Conservation (phyloP, 2,888 invertebrate genomes). For the Drosophila anomelani region DNA sequence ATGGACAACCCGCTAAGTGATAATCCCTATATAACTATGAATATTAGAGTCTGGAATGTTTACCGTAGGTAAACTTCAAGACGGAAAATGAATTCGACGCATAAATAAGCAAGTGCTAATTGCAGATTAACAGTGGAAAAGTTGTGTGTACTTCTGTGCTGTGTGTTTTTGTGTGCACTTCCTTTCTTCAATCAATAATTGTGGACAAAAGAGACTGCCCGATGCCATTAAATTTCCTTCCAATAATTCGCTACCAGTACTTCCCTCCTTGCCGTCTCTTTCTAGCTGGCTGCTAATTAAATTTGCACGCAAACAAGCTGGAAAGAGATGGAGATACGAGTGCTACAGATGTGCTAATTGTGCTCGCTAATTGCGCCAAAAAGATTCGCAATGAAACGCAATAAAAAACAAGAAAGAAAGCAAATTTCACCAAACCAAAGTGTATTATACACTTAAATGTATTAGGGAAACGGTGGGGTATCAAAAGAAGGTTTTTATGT, state of each 20-base stretch:
- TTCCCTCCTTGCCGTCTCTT: conserved; percentile 15
- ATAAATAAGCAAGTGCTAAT: conserved; percentile 60
- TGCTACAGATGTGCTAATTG: conserved; percentile 72
- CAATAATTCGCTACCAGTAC: conserved; percentile 17
- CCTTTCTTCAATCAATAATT: conserved; percentile 29
- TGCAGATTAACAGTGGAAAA: conserved; percentile 33
- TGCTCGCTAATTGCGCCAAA: conserved; percentile 61
- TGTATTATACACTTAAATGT: neutral
- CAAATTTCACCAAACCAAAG: neutral
- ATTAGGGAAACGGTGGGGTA: neutral
- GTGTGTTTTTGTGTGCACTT: conserved; percentile 4
- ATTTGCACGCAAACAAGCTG: conserved; percentile 55
- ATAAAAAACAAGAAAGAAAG: conserved; percentile 3
- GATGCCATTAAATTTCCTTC: conserved; percentile 27
- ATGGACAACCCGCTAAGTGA: conserved; percentile 29
- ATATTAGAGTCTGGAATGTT: conserved; percentile 17
- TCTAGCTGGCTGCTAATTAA: conserved; percentile 57
- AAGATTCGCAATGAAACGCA: conserved; percentile 39
- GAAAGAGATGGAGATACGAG: conserved; percentile 9
- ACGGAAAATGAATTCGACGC: conserved; percentile 50
- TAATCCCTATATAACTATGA: conserved; percentile 7
- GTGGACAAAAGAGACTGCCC: conserved; percentile 36
- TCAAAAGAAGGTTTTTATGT: neutral
- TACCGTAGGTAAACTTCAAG: conserved; percentile 10
- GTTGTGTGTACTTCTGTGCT: neutral